phyloP scores from a whole-genome alignment of 2,888 invertebrate genomes.

The Antitype chi region DNA sequence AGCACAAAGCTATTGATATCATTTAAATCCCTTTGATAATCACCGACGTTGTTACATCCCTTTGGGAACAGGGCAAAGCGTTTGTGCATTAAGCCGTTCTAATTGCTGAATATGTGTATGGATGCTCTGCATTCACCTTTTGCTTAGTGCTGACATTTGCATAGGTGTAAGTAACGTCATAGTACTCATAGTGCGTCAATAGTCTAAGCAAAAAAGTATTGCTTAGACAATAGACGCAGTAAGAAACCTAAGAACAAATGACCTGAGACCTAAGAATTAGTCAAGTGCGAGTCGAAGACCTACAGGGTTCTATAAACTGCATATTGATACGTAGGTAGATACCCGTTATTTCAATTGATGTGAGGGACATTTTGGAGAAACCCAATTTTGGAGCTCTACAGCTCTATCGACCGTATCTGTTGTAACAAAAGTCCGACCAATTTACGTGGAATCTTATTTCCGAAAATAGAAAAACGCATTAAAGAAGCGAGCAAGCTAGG shows the following conservation, averaged over 20 bases:
- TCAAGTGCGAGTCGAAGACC: neutral
- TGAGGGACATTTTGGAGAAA: neutral
- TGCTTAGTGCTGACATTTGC: neutral
- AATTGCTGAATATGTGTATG: slow-evolving; percentile 4
- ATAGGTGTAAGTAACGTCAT: neutral
- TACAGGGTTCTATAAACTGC: neutral
- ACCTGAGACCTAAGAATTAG: neutral
- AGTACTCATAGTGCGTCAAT: too few relatives aligned
- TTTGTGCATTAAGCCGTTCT: neutral
- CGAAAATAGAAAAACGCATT: neutral
- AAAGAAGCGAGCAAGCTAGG: neutral
- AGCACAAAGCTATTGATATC: slow-evolving; percentile 89
- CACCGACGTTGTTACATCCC: slow-evolving; percentile 80
- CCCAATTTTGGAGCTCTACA: neutral
- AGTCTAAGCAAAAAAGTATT: neutral
- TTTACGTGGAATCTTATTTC: neutral
- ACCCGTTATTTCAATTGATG: neutral
- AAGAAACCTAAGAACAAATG: neutral
- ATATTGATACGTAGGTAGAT: neutral
- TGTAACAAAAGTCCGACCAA: neutral
- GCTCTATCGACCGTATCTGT: neutral
- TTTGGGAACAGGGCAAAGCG: slow-evolving; percentile 60
- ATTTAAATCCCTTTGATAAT: slow-evolving; percentile 87
- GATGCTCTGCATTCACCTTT: neutral
- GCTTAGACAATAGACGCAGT: neutral